A percentile compares a stretch with the other conserved stretches of the same genome.
These are phyloP conservation scores for Campoplex capitator DNA, from an alignment of 2,888 invertebrate genomes.

Conservation along the genomic window DNA sequence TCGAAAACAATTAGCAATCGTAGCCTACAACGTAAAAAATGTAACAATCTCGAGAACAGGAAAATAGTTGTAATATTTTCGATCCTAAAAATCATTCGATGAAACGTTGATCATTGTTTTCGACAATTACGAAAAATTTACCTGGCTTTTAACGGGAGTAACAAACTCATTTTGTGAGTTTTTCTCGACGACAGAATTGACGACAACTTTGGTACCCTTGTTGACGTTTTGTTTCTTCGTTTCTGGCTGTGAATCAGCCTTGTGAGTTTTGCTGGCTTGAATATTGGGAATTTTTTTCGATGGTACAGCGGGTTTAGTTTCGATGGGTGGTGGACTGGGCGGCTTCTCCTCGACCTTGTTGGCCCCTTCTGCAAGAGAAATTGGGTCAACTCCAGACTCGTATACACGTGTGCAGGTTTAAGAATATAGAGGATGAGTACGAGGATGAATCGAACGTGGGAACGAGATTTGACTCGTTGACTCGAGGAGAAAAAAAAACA, in stretches of 20 bases:
- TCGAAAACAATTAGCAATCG: no score
- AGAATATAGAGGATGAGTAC: not conserved
- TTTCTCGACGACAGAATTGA: conserved; percentile 80
- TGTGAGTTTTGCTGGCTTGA: conserved; percentile 82
- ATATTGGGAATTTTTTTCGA: conserved; percentile 80
- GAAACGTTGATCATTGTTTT: not conserved
- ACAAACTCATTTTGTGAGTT: conserved; percentile 73
- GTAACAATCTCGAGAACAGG: no score
- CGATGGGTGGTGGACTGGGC: conserved; percentile 75
- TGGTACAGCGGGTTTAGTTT: conserved; percentile 80
- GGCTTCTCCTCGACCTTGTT: conserved; percentile 70
- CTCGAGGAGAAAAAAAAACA: conserved; percentile 31
- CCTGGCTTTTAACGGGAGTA: conserved; percentile 74
- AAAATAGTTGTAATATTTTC: no score
- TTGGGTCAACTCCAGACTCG: conserved; percentile 18
- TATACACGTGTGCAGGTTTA: no score
- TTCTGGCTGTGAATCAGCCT: conserved; percentile 74
- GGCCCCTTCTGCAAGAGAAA: conserved; percentile 62
- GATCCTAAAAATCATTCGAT: not conserved
- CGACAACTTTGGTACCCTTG: conserved; percentile 79
- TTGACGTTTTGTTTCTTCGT: conserved; percentile 78
- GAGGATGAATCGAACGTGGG: not conserved
- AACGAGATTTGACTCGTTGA: not conserved
- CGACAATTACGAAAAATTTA: conserved; percentile 50
- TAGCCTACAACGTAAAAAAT: no score